Evolutionary conservation across 2,113 vertebrate genomes (phyloP).

Genomic region (Bambusicola thoracicus): DNA sequence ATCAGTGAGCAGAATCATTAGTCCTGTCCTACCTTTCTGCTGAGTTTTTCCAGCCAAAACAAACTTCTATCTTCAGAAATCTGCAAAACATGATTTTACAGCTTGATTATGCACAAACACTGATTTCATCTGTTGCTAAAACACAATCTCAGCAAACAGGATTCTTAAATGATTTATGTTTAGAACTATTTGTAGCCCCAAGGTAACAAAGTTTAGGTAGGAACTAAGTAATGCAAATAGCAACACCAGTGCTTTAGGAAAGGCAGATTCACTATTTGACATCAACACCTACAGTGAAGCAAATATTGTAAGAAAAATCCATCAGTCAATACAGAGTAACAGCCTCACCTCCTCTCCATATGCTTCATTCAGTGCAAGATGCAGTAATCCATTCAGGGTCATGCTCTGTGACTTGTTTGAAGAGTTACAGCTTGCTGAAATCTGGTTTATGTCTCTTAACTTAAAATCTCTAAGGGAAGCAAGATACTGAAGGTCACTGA

Average conservation of each 20-base stretch:
- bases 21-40: neutral
- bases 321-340: neutral
- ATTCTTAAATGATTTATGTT: neutral
- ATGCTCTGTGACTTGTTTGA: neutral
- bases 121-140: neutral
- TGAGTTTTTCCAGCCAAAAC: neutral
- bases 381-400: neutral
- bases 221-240: neutral
- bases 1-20: neutral
- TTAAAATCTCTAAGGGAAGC: neutral
- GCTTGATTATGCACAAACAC: neutral
- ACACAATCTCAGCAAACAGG: slow-evolving; percentile 16
- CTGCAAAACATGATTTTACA: neutral
- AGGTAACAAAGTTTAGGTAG: neutral
- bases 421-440: neutral
- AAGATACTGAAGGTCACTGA: neutral
- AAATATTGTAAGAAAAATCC: neutral
- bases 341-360: neutral
- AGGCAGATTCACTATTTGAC: neutral
- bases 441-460: neutral
- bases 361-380: neutral
- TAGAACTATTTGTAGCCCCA: neutral
- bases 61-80: neutral
- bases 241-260: neutral
- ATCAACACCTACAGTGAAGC: neutral